These are phyloP conservation scores for Archaeoteleia sp. DNA, from an alignment of 2,888 invertebrate genomes.

Conservation along the genomic window DNA sequence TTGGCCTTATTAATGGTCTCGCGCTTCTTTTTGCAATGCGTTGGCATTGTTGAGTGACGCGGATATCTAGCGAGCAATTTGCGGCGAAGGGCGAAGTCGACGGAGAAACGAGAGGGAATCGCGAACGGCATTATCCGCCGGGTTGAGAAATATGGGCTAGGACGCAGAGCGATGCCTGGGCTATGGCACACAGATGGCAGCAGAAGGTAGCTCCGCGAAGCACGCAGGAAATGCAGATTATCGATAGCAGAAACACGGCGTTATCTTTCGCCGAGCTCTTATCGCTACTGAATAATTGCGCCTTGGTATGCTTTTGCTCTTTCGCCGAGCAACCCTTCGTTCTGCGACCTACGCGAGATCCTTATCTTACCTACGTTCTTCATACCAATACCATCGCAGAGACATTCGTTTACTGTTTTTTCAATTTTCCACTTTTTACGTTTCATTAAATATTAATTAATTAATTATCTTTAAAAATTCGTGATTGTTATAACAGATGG, in stretches of 20 bases:
- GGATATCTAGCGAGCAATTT: slow-evolving; percentile 13
- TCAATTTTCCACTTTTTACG: slow-evolving; percentile 1
- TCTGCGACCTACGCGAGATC: slow-evolving; percentile 47
- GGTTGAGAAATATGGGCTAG: slow-evolving; percentile 44
- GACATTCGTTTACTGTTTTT: slow-evolving; percentile 13
- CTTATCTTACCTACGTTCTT: slow-evolving; percentile 43
- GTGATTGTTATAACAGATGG: no score
- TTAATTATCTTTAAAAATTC: slow-evolving; percentile 1
- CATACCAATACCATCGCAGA: slow-evolving; percentile 33
- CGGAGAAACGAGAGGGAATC: slow-evolving; percentile 20
- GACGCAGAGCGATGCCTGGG: slow-evolving; percentile 29
- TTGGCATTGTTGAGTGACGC: slow-evolving; percentile 9
- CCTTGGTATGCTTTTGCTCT: slow-evolving; percentile 50
- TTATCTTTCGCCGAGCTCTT: slow-evolving; percentile 54
- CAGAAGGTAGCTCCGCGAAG: slow-evolving; percentile 37
- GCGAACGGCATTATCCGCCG: slow-evolving; percentile 59
- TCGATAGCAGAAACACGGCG: slow-evolving; percentile 53
- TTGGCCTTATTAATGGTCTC: background rate
- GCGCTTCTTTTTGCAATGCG: background rate
- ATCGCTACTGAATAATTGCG: slow-evolving; percentile 53
- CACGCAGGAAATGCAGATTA: slow-evolving; percentile 57
- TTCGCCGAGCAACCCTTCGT: slow-evolving; percentile 48
- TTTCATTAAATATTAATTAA: slow-evolving; percentile 15
- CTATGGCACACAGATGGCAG: slow-evolving; percentile 64
- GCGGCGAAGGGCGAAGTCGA: slow-evolving; percentile 11